Evolutionary conservation across 2,888 invertebrate species (phyloP).

Genomic region (Tenthredo notha): DNA sequence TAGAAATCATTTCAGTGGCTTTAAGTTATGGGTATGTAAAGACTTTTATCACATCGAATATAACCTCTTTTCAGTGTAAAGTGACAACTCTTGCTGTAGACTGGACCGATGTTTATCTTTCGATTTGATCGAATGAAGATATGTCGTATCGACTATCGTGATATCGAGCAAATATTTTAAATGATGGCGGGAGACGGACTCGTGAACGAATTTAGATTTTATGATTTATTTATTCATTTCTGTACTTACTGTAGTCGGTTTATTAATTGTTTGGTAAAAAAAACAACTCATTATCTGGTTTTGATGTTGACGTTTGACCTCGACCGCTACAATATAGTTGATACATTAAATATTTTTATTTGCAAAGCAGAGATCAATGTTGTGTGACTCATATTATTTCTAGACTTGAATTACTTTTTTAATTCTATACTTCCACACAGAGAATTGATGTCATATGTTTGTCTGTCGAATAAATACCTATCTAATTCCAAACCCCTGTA

Average conservation of each 20-base stretch:
- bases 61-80: not conserved
- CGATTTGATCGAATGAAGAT: not conserved
- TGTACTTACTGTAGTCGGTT: not conserved
- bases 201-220: not conserved
- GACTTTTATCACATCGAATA: not conserved
- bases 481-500: not conserved
- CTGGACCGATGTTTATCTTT: not conserved
- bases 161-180: conserved; percentile 16
- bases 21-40: not conserved
- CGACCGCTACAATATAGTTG: not conserved
- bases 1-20: not conserved
- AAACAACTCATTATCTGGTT: not conserved
- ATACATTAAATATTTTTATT: not conserved
- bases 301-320: not conserved
- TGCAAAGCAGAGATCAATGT: not conserved
- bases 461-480: not conserved
- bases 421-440: not conserved
- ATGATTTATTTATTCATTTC: not conserved
- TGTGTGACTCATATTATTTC: not conserved
- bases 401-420: not conserved
- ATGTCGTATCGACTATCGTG: conserved; percentile 1
- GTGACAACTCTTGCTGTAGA: not conserved
- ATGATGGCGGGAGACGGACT: conserved; percentile 13
- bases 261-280: not conserved
- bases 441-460: not conserved